Percentiles rank a stretch among this genome's conserved stretches.
Conservation (phyloP, 2,113 vertebrate genomes). For the Sceloporus undulatus region DNA sequence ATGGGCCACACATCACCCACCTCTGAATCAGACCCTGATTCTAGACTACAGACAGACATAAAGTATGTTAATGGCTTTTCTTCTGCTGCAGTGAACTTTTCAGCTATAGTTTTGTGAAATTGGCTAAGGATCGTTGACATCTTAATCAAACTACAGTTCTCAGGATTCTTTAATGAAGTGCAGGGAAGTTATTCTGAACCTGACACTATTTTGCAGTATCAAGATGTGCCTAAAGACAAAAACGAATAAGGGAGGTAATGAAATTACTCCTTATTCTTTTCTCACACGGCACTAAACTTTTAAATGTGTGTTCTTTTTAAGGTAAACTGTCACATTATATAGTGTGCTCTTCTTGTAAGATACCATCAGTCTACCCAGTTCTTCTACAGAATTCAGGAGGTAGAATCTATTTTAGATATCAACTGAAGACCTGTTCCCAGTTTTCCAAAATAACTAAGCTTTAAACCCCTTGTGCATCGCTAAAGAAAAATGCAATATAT, state of each 20-base stretch:
- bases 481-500: neutral
- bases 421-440: constrained; percentile 7
- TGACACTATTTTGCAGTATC: neutral
- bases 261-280: neutral
- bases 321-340: neutral
- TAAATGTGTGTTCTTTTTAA: neutral
- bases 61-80: neutral
- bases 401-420: neutral
- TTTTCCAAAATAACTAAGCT: neutral
- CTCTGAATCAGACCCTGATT: too few relatives aligned
- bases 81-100: too few relatives aligned
- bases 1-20: too few relatives aligned
- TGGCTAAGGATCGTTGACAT: neutral
- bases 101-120: neutral
- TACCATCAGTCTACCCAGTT: neutral
- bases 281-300: neutral
- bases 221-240: neutral
- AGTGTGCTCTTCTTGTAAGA: neutral
- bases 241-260: neutral
- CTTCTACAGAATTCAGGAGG: neutral
- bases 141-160: neutral
- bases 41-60: neutral
- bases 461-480: neutral
- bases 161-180: neutral
- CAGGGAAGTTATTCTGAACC: neutral